A percentile compares a stretch with the other conserved stretches of the same genome.
These are phyloP conservation scores for Eulemur macaco DNA, from an alignment of 2,113 vertebrate species.

Conservation along the genomic window DNA sequence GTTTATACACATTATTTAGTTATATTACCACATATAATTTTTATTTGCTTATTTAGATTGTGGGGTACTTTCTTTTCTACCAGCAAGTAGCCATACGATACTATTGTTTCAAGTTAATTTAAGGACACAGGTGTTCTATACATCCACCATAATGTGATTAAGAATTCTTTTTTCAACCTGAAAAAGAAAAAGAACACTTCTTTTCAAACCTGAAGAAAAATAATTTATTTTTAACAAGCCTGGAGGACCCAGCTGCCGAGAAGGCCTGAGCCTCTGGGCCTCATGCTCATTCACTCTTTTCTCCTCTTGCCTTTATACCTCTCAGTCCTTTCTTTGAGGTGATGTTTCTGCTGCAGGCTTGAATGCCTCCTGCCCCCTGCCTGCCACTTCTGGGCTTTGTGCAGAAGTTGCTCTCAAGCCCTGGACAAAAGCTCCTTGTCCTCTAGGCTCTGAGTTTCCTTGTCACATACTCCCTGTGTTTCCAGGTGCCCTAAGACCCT, in stretches of 20 bases:
- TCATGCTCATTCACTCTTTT: background rate
- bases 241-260: background rate
- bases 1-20: background rate
- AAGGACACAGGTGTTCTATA: background rate
- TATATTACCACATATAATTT: background rate
- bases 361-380: background rate
- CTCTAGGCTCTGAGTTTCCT: background rate
- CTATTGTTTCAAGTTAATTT: background rate
- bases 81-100: background rate
- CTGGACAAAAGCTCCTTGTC: slow-evolving; percentile 40
- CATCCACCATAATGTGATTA: background rate
- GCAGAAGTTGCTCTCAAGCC: background rate
- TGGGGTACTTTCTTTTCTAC: background rate
- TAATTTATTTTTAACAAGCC: background rate
- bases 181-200: background rate
- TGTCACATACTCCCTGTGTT: background rate
- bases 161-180: background rate
- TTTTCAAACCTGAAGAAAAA: background rate
- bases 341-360: background rate
- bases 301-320: background rate
- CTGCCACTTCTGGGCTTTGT: background rate
- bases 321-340: background rate
- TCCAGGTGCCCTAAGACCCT: background rate
- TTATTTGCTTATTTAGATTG: slow-evolving; percentile 12
- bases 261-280: background rate